Conservation (phyloP, 2,888 invertebrate genomes). For the Eilema depressum region DNA sequence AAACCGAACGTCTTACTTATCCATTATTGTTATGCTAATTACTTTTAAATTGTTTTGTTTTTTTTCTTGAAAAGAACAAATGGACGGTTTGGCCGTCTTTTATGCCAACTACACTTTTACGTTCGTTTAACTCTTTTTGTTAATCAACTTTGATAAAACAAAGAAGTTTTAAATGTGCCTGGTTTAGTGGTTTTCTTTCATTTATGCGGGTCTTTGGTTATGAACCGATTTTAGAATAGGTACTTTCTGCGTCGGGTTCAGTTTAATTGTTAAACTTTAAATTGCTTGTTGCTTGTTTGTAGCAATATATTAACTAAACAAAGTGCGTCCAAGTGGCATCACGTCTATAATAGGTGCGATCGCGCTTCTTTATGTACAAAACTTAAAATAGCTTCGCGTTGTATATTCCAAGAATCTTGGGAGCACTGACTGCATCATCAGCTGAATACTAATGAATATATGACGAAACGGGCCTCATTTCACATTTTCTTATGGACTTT, state of each 20-base stretch:
- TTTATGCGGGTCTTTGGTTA: background rate
- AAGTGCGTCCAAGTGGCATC: background rate
- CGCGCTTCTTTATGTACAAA: too few relatives aligned
- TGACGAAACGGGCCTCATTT: background rate
- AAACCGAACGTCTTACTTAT: background rate
- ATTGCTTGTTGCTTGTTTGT: background rate
- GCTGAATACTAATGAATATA: constrained; percentile 38
- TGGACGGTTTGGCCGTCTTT: background rate
- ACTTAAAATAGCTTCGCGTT: background rate
- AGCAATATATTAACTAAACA: background rate
- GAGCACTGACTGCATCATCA: constrained; percentile 39
- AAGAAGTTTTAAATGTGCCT: background rate
- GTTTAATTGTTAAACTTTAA: background rate
- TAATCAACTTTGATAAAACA: background rate
- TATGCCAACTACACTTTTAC: background rate
- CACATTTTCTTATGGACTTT: background rate
- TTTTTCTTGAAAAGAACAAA: background rate
- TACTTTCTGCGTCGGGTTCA: background rate
- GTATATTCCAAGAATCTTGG: constrained; percentile 29
- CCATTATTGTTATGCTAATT: background rate
- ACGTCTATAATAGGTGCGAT: background rate
- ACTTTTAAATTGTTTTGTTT: background rate
- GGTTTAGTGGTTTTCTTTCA: background rate
- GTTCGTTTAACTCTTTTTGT: background rate
- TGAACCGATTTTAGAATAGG: background rate